Conservation (phyloP, 2,888 invertebrate genomes). For the Aleiodes alternator region DNA sequence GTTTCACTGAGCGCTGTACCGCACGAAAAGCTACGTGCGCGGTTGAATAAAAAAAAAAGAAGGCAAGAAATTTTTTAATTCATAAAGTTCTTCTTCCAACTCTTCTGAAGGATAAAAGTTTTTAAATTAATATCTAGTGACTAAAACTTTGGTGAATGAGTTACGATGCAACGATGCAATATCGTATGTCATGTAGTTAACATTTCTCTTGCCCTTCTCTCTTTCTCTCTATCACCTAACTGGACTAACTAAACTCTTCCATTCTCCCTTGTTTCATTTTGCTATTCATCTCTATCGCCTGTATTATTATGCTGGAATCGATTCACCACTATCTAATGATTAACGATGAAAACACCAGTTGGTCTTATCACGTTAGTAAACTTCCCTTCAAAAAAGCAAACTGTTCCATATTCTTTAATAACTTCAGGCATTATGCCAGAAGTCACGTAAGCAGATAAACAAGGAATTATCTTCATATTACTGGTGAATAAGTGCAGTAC, state of each 20-base stretch:
- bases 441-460: neutral
- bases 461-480: neutral
- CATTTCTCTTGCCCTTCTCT: conserved; percentile 17
- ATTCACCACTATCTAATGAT: conserved; percentile 40
- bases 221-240: no score
- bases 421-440: no score
- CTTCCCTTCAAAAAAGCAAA: neutral
- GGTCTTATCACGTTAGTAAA: conserved; percentile 30
- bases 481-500: neutral
- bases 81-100: neutral
- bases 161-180: conserved; percentile 15
- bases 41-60: neutral
- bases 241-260: conserved; percentile 24
- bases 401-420: no score
- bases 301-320: conserved; percentile 37
- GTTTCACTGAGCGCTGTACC: no score
- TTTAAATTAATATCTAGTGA: conserved; percentile 8
- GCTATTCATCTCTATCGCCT: conserved; percentile 29
- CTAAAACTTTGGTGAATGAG: neutral
- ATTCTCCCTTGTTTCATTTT: conserved; percentile 19
- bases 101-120: neutral
- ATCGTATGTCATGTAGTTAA: conserved; percentile 25
- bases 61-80: neutral
- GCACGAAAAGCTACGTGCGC: no score
- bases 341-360: conserved; percentile 40